These are phyloP conservation scores for Ondatra zibethicus DNA, from an alignment of 2,113 vertebrate genomes.

Conservation along the genomic window DNA sequence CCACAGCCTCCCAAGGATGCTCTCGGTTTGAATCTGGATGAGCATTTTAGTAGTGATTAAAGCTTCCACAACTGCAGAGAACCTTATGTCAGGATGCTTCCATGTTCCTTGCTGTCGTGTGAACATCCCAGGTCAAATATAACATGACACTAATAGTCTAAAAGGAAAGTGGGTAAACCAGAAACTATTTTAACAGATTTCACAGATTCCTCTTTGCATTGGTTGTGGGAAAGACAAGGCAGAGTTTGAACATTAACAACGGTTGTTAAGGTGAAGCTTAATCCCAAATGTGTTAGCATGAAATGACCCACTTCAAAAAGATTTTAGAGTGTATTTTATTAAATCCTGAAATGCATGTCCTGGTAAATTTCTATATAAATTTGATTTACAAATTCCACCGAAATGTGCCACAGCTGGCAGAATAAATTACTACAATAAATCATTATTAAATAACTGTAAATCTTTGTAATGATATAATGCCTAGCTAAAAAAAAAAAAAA, in stretches of 20 bases:
- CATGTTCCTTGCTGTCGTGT: slow-evolving; percentile 53
- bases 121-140: slow-evolving; percentile 76
- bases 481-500: slow-evolving; percentile 80
- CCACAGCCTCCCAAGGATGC: slow-evolving; percentile 45
- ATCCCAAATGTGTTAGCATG: slow-evolving; percentile 63
- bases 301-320: slow-evolving; percentile 77
- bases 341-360: slow-evolving; percentile 85
- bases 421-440: slow-evolving; percentile 88
- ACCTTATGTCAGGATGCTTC: slow-evolving; percentile 68
- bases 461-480: slow-evolving; percentile 86
- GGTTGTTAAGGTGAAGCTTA: slow-evolving; percentile 59
- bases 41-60: slow-evolving; percentile 72
- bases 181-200: slow-evolving; percentile 61
- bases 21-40: slow-evolving; percentile 56
- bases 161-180: slow-evolving; percentile 51
- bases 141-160: slow-evolving; percentile 63
- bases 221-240: slow-evolving; percentile 23
- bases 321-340: slow-evolving; percentile 83
- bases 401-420: slow-evolving; percentile 85
- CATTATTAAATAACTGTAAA: slow-evolving; percentile 90
- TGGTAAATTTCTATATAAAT: slow-evolving; percentile 85
- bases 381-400: slow-evolving; percentile 87
- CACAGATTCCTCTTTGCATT: slow-evolving; percentile 44
- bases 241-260: slow-evolving; percentile 59
- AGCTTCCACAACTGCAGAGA: slow-evolving; percentile 58